Evolutionary conservation across 2,888 invertebrate species (phyloP).

Genomic region (Halictus quadricinctus): DNA sequence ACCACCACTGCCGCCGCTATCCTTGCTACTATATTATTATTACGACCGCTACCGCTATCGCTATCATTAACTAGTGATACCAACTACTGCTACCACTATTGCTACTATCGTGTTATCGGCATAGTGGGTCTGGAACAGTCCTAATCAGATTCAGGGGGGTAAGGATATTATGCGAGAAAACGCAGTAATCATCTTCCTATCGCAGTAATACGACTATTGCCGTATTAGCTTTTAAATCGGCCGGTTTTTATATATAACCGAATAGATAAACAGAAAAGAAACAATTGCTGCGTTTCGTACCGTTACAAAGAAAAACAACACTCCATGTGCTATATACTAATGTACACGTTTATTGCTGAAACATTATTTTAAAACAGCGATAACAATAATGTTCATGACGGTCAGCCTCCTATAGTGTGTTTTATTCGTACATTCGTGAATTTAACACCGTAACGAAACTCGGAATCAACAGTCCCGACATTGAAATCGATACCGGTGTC

Average conservation of each 20-base stretch:
- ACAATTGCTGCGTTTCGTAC: conserved; percentile 77
- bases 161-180: conserved; percentile 74
- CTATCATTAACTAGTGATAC: neutral
- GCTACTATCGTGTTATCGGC: conserved; percentile 64
- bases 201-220: neutral
- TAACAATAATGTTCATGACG: conserved; percentile 74
- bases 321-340: conserved; percentile 75
- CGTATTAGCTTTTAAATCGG: neutral
- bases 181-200: conserved; percentile 73
- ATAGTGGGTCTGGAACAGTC: conserved; percentile 82
- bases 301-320: conserved; percentile 69
- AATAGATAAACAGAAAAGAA: conserved; percentile 42
- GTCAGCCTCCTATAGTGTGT: conserved; percentile 74
- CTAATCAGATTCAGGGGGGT: conserved; percentile 81
- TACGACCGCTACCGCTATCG: neutral
- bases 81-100: neutral
- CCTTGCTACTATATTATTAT: neutral
- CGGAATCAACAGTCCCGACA: neutral
- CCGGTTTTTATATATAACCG: neutral
- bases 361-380: conserved; percentile 79
- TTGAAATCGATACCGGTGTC: neutral
- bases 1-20: neutral
- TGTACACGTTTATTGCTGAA: conserved; percentile 82
- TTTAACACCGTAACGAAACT: neutral
- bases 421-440: conserved; percentile 53